Evolutionary conservation across 2,888 invertebrate species (phyloP).

Genomic region (Girardia tigrina): DNA sequence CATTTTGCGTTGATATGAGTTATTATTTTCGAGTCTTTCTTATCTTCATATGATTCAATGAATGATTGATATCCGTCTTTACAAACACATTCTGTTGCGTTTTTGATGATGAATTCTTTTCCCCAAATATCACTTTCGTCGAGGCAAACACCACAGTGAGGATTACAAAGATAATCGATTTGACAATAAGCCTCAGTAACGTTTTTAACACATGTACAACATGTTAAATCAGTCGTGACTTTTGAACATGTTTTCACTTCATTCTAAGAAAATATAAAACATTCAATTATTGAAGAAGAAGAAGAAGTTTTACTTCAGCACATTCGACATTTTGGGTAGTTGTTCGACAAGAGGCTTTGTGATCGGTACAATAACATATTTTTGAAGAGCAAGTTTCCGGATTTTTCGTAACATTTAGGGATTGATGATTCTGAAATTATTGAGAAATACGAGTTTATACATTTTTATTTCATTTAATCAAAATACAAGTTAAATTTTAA

Average conservation of each 20-base stretch:
- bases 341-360: not conserved
- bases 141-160: not conserved
- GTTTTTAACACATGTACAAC: not conserved
- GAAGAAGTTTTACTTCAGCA: not conserved
- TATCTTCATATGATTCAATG: not conserved
- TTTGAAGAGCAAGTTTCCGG: not conserved
- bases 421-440: not conserved
- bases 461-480: too few species aligned
- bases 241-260: constrained; percentile 4
- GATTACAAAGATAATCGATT: constrained; percentile 13
- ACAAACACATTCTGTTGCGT: not conserved
- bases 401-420: not conserved
- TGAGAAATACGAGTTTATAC: too few species aligned
- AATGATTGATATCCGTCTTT: constrained; percentile 11
- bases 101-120: not conserved
- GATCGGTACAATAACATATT: not conserved
- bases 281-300: not conserved
- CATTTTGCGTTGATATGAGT: not conserved
- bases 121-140: not conserved
- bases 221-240: not conserved
- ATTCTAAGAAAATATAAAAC: not conserved
- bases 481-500: too few species aligned
- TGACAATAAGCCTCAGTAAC: not conserved
- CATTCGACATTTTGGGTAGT: not conserved
- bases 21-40: not conserved